These are phyloP conservation scores for Brienomyrus brachyistius DNA, from an alignment of 2,113 vertebrate genomes.

Conservation along the genomic window DNA sequence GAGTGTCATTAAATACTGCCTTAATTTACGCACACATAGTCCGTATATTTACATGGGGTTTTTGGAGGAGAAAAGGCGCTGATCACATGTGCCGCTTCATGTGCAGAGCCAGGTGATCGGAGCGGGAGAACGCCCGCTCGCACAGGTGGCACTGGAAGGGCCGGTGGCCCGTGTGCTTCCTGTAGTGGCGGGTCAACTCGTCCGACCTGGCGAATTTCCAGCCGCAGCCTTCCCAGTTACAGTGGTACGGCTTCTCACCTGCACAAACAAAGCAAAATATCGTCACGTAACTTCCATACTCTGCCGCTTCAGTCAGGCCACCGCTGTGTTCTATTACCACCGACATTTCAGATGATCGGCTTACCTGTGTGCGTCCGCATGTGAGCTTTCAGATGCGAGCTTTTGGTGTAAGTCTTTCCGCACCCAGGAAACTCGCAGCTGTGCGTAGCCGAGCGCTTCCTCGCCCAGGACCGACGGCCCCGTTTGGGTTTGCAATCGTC, in stretches of 20 bases:
- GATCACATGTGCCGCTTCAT: slow-evolving; percentile 88
- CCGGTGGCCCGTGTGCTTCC: slow-evolving; percentile 83
- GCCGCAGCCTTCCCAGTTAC: slow-evolving; percentile 84
- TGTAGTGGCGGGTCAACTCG: slow-evolving; percentile 80
- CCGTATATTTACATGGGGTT: background rate
- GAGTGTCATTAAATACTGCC: slow-evolving; percentile 59
- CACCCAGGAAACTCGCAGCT: slow-evolving; percentile 84
- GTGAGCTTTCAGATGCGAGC: slow-evolving; percentile 85
- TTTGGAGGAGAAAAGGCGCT: slow-evolving; percentile 1
- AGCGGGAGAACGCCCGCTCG: slow-evolving; percentile 82
- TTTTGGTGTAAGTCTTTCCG: slow-evolving; percentile 88
- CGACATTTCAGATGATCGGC: background rate
- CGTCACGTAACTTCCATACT: background rate
- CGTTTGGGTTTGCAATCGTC: slow-evolving; percentile 76
- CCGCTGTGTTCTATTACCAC: background rate
- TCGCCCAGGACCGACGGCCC: slow-evolving; percentile 75
- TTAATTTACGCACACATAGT: slow-evolving; percentile 56
- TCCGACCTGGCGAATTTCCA: slow-evolving; percentile 86
- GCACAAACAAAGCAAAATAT: background rate
- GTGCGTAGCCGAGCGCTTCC: slow-evolving; percentile 82
- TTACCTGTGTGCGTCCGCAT: slow-evolving; percentile 87
- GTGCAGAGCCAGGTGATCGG: slow-evolving; percentile 84
- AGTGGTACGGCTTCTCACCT: slow-evolving; percentile 86
- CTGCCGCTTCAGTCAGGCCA: background rate
- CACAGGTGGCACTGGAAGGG: slow-evolving; percentile 86